Evolutionary conservation across 2,888 invertebrate genomes (phyloP).

Genomic region (Mermis nigrescens): DNA sequence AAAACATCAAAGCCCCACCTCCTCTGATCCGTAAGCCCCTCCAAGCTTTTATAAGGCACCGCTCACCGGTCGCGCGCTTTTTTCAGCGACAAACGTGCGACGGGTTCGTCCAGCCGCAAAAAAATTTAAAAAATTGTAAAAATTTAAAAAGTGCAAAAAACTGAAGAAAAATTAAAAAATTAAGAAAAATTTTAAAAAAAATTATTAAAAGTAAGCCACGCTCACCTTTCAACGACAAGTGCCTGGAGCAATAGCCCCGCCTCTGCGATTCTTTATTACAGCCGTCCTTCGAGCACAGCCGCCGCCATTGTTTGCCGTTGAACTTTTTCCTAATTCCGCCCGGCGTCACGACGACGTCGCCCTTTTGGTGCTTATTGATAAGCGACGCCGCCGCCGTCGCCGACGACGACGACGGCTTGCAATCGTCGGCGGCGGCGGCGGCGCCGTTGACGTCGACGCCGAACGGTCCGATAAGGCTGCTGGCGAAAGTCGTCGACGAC

Average conservation of each 20-base stretch:
- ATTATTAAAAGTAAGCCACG: neutral
- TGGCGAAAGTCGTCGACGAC: constrained; percentile 80
- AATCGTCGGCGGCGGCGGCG: neutral
- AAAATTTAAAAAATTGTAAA: too few relatives aligned
- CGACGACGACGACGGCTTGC: neutral
- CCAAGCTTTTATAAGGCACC: too few relatives aligned
- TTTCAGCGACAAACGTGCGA: too few relatives aligned
- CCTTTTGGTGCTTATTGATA: constrained; percentile 48
- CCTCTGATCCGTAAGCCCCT: too few relatives aligned
- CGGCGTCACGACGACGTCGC: constrained; percentile 54
- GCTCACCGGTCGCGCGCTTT: neutral
- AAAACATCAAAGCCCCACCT: too few relatives aligned
- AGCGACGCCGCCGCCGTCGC: neutral
- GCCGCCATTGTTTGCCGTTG: constrained; percentile 97
- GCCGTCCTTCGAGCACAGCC: constrained; percentile 81
- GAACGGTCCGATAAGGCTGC: neutral
- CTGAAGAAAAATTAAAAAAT: neutral
- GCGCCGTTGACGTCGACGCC: neutral
- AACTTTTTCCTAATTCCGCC: constrained; percentile 87
- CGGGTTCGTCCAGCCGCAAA: too few relatives aligned
- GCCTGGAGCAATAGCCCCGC: constrained; percentile 84
- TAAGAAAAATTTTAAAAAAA: neutral
- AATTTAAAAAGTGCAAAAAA: too few relatives aligned
- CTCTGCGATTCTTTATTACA: constrained; percentile 93
- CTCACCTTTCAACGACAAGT: constrained; percentile 68